These are phyloP conservation scores for Athene cunicularia DNA, from an alignment of 2,113 vertebrate species.

Conservation along the genomic window DNA sequence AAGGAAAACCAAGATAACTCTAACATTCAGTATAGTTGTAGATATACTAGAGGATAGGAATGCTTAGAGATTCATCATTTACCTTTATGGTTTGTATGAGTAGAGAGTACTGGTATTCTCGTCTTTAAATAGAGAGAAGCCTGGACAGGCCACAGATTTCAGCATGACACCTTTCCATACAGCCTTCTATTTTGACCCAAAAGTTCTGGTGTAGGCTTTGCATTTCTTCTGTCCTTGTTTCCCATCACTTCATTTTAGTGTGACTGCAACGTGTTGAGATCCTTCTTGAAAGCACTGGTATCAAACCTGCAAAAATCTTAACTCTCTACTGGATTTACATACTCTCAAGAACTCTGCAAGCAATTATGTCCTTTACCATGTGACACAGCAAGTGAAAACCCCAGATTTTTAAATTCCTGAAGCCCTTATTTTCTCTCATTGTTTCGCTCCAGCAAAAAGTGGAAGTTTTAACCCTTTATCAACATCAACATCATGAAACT, in stretches of 20 bases:
- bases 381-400: not conserved
- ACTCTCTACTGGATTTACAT: not conserved
- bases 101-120: not conserved
- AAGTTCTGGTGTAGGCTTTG: not conserved
- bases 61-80: not conserved
- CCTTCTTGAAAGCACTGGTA: not conserved
- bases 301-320: not conserved
- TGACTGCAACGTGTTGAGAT: not conserved
- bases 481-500: not conserved
- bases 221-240: not conserved
- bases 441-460: not conserved
- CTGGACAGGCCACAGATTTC: not conserved
- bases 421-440: not conserved
- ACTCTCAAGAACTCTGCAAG: not conserved
- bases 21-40: not conserved
- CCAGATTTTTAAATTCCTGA: not conserved
- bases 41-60: not conserved
- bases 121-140: not conserved
- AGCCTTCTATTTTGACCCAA: not conserved
- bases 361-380: not conserved
- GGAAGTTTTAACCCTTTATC: not conserved
- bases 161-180: not conserved
- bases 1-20: not conserved
- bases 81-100: not conserved
- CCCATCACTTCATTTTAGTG: not conserved